Evolutionary conservation across 2,797 vertebrate genomes (phyloP).

Genomic region (Thalassophryne amazonica): DNA sequence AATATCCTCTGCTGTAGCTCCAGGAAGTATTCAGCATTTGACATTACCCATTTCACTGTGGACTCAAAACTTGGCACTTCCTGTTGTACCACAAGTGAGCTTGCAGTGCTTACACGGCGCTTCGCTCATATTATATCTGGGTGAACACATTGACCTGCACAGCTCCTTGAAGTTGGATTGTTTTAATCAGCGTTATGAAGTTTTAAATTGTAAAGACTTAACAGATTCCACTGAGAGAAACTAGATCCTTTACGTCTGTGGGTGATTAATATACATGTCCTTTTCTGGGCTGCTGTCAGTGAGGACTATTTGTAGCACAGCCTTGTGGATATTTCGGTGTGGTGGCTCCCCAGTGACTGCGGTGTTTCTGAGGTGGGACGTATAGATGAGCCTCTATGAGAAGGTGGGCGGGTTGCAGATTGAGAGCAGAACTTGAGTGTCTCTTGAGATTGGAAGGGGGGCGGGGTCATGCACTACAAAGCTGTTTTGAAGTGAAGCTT

Average conservation of each 20-base stretch:
- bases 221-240: too few relatives aligned
- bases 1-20: too few relatives aligned
- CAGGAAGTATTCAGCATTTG: too few relatives aligned
- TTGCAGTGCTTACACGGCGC: too few relatives aligned
- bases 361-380: constrained; percentile 38
- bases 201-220: too few relatives aligned
- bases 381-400: constrained; percentile 15
- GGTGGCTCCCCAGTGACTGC: constrained; percentile 48
- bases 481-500: constrained; percentile 51
- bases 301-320: constrained; percentile 52
- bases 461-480: constrained; percentile 49
- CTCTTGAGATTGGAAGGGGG: constrained; percentile 33
- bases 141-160: too few relatives aligned
- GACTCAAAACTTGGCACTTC: too few relatives aligned
- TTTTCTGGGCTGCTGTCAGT: constrained; percentile 50
- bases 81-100: too few relatives aligned
- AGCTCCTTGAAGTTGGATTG: too few relatives aligned
- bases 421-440: constrained; percentile 49
- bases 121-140: too few relatives aligned
- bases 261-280: constrained; percentile 62
- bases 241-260: constrained; percentile 31
- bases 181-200: too few relatives aligned
- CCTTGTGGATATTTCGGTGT: constrained; percentile 56
- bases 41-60: too few relatives aligned
- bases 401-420: constrained; percentile 36